Conservation (phyloP, 2,113 vertebrate species). For the Chiloscyllium plagiosum region DNA sequence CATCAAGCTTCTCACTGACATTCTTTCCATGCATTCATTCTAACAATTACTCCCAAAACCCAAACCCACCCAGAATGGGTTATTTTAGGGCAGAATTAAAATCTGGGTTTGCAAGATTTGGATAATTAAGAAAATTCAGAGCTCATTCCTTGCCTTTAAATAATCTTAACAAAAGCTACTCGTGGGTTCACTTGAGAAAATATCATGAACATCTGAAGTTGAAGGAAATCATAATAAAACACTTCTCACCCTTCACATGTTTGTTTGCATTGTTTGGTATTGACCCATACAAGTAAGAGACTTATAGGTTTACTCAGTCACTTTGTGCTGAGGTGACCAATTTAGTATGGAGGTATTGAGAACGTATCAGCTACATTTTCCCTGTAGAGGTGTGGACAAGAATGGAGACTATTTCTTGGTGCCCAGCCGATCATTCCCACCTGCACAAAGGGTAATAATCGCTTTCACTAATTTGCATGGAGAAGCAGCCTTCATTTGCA, state of each 20-base stretch:
- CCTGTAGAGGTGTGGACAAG: too few species aligned
- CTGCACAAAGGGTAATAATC: too few species aligned
- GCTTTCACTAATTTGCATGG: too few species aligned
- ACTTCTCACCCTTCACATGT: not conserved
- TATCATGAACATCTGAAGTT: not conserved
- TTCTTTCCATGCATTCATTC: too few species aligned
- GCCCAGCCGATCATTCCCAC: too few species aligned
- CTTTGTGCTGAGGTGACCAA: not conserved
- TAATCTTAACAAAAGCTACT: not conserved
- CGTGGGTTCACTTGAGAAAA: too few species aligned
- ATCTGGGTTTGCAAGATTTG: not conserved
- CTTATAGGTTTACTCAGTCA: not conserved
- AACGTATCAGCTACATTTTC: too few species aligned
- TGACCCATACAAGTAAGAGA: not conserved
- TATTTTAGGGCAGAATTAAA: not conserved
- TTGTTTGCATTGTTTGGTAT: not conserved
- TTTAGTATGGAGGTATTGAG: not conserved
- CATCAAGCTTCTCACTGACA: too few species aligned
- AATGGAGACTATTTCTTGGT: too few species aligned
- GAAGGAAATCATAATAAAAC: not conserved
- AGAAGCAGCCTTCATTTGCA: too few species aligned
- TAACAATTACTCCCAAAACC: not conserved
- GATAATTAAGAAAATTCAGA: not conserved
- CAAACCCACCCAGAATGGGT: not conserved
- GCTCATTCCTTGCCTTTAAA: not conserved